Percentiles rank a stretch among this genome's conserved stretches.
phyloP scores from a whole-genome alignment of 2,113 vertebrate genomes.

The Otolemur garnettii region DNA sequence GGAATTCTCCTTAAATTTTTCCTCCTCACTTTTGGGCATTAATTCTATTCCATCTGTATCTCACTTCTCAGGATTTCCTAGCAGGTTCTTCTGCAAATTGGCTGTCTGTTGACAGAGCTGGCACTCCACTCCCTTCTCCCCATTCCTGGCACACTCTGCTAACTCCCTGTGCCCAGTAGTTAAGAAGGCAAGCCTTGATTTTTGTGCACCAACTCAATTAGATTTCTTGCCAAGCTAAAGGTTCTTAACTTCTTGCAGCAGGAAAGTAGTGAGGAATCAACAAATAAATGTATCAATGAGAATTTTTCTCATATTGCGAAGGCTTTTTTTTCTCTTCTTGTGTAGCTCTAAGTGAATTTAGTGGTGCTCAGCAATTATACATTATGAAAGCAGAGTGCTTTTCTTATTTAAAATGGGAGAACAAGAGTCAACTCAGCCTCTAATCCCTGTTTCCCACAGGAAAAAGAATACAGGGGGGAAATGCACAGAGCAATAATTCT shows the following conservation, averaged over 20 bases:
- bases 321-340: neutral
- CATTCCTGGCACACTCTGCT: neutral
- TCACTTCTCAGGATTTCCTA: neutral
- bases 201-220: neutral
- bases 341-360: neutral
- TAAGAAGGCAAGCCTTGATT: neutral
- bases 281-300: constrained; percentile 12
- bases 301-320: neutral
- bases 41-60: neutral
- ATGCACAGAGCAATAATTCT: neutral
- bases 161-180: neutral
- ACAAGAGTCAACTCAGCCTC: neutral
- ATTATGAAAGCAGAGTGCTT: neutral
- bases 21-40: neutral
- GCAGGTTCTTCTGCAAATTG: neutral
- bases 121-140: neutral
- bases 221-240: neutral
- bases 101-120: neutral
- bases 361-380: neutral
- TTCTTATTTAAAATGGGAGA: neutral
- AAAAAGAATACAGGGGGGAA: neutral
- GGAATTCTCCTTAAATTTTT: neutral
- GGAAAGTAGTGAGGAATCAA: neutral
- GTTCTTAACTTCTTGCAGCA: neutral
- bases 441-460: neutral